Conservation (phyloP, 2,797 vertebrate genomes). For the Melanotaenia boesemani region DNA sequence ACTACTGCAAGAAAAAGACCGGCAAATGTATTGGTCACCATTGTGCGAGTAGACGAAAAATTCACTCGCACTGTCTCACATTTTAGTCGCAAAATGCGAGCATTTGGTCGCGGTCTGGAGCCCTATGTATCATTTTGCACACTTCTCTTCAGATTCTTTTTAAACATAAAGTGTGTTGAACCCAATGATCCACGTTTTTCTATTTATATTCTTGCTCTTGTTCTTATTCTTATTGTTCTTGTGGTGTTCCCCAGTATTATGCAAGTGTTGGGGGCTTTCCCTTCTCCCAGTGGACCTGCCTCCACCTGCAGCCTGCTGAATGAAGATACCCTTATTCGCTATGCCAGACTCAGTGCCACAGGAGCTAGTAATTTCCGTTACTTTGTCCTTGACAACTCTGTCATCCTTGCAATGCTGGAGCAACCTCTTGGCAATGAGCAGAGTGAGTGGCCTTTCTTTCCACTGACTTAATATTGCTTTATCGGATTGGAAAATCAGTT, state of each 20-base stretch:
- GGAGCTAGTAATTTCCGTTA: conserved; percentile 95
- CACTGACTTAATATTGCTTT: background rate
- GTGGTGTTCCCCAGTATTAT: conserved; percentile 88
- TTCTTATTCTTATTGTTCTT: no score
- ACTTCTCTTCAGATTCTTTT: conserved; percentile 1
- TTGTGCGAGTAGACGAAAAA: no score
- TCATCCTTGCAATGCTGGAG: conserved; percentile 96
- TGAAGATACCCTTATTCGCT: conserved; percentile 93
- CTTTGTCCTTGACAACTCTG: conserved; percentile 95
- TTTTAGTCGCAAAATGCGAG: no score
- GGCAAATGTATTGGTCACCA: no score
- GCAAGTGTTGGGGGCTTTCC: conserved; percentile 96
- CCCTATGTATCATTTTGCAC: background rate
- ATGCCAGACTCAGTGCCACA: conserved; percentile 90
- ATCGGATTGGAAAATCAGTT: background rate
- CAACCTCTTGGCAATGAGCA: conserved; percentile 96
- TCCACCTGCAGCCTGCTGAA: conserved; percentile 97
- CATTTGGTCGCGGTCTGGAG: no score
- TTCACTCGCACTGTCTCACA: no score
- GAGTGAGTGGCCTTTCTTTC: conserved; percentile 82
- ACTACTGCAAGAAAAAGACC: no score
- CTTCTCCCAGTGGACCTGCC: conserved; percentile 93
- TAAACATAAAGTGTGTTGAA: conserved; percentile 4
- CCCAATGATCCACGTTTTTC: conserved; percentile 34
- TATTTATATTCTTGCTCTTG: conserved; percentile 12